Evolutionary conservation across 2,888 invertebrate species (phyloP), one percentile per base, ranked within the genome.

Genomic region (Thymelicus lineola): DNA sequence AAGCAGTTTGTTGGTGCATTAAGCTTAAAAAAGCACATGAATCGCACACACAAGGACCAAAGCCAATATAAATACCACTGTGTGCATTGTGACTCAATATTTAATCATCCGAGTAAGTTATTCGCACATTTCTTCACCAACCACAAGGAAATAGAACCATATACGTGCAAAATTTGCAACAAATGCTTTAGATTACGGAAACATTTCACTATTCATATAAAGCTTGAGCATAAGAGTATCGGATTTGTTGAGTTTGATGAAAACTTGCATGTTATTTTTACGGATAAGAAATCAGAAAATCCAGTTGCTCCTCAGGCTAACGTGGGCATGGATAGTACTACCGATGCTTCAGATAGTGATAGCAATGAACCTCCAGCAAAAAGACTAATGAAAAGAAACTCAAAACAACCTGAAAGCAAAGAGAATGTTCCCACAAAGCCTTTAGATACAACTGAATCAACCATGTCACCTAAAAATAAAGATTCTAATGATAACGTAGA

Each of bases 171-270:
- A 60, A 89, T 91, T n/a, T 93, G 93, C 28, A 61, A 88, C 59
- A 82, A 76, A 69, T 84, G 71, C 2, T 93, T 89, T 65, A 74
- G 79, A 58, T 57, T 88, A 1, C 80, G 93, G 0, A 92, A 89
- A 60, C 76, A 75, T 3, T 91, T 93, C 53, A 88, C 90, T 0
- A 73, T 92, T 0, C 93, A 93, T 36, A 93, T 93, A 0, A 91
- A 91, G 75, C n/a, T 90, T 7, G 73, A 75, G 0, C 93, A 93
- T 28, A 79, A 86, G 0, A 86, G 89, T 53, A 70, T 80, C 1
- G 93, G 93, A 0, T 89, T 80, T 36, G 88, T 91, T 9, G 89
- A 91, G 59, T 92, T 91, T 73, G 87, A 91, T 78, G 80, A 89
- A 1, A 84, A 86, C 5, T 90, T 86, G 59, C 84, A 90, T 75